phyloP scores from a whole-genome alignment of 2,797 vertebrate genomes.

The Petrocephalus sullivani region DNA sequence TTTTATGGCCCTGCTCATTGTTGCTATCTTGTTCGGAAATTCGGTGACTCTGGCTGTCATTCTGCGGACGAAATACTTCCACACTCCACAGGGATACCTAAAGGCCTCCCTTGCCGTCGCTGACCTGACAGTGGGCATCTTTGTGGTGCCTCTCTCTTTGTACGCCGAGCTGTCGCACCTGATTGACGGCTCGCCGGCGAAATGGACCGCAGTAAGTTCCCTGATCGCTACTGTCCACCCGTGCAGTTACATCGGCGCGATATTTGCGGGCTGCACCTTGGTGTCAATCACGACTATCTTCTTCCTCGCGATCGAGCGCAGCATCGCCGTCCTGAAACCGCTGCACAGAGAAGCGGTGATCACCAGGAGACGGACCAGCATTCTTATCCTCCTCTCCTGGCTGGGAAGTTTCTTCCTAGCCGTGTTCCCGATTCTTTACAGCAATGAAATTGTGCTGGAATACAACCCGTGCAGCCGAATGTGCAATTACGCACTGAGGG shows the following conservation, averaged over 20 bases:
- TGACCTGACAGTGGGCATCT: conserved; percentile 63
- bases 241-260: conserved; percentile 61
- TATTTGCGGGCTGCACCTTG: conserved; percentile 71
- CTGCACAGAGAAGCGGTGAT: conserved; percentile 68
- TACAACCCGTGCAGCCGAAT: conserved; percentile 71
- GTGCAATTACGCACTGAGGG: conserved; percentile 66
- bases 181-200: conserved; percentile 45
- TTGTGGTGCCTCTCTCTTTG: conserved; percentile 67
- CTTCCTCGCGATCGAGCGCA: conserved; percentile 62
- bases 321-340: conserved; percentile 66
- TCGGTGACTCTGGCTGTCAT: conserved; percentile 64
- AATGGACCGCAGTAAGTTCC: conserved; percentile 55
- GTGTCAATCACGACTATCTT: conserved; percentile 74
- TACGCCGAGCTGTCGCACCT: conserved; percentile 64
- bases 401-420: conserved; percentile 65
- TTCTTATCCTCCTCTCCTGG: conserved; percentile 66
- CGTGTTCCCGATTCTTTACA: conserved; percentile 61
- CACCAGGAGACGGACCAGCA: conserved; percentile 59
- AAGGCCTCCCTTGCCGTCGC: conserved; percentile 69
- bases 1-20: conserved; percentile 63
- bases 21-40: conserved; percentile 66
- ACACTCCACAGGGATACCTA: conserved; percentile 68
- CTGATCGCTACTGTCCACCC: conserved; percentile 58
- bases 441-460: conserved; percentile 60
- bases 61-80: conserved; percentile 62